Evolutionary conservation across 2,888 invertebrate genomes (phyloP).

Genomic region (Tipula vernalis): DNA sequence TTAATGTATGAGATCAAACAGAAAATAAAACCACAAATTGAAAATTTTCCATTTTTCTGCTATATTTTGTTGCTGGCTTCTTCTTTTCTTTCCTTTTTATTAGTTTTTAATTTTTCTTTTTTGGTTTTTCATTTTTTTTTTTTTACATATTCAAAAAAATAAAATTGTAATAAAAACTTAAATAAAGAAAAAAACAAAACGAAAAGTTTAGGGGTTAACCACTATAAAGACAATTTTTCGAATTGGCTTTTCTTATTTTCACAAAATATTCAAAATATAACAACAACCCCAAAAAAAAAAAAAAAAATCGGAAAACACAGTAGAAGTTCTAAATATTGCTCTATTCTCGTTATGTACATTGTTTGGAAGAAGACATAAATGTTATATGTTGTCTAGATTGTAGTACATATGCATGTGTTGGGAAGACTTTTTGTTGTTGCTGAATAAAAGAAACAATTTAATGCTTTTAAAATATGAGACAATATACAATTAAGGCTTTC

Average conservation of each 20-base stretch:
- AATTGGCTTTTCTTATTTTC: background rate
- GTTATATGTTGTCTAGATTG: background rate
- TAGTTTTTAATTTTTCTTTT: background rate
- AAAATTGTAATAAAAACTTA: background rate
- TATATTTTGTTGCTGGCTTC: background rate
- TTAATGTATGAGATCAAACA: background rate
- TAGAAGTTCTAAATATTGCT: background rate
- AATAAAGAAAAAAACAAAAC: background rate
- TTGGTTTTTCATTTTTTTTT: background rate
- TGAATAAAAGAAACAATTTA: background rate
- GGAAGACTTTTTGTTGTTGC: background rate
- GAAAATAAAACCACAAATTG: background rate
- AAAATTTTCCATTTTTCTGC: background rate
- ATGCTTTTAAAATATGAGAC: background rate
- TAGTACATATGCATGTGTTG: background rate
- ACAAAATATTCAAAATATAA: too few species aligned
- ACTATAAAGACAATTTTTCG: background rate
- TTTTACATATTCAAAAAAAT: background rate
- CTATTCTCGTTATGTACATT: background rate
- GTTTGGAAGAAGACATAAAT: background rate
- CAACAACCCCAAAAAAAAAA: background rate
- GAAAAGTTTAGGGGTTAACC: background rate
- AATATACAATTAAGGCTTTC: background rate
- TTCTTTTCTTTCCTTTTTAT: background rate
- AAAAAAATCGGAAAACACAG: background rate